Conservation (phyloP, 2,888 invertebrate species). For the Hyalella azteca region DNA sequence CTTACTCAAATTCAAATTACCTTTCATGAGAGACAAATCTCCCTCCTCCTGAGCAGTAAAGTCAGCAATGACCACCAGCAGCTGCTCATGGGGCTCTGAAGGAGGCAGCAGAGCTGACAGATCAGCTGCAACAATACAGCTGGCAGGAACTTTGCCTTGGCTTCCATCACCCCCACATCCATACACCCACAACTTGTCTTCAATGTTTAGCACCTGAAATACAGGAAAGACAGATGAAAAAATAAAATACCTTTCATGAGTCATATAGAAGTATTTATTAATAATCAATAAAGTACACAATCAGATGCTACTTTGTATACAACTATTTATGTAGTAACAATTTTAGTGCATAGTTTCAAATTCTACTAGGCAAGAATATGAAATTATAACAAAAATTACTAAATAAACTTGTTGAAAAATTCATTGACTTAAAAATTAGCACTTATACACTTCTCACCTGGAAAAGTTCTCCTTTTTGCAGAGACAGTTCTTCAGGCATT, state of each 20-base stretch:
- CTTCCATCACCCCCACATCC: conserved; percentile 49
- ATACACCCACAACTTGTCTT: conserved; percentile 55
- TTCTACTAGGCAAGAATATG: not conserved
- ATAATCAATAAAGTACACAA: not conserved
- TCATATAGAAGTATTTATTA: not conserved
- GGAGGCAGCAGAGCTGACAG: conserved; percentile 37
- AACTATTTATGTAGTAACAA: not conserved
- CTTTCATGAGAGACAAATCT: conserved; percentile 51
- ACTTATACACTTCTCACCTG: conserved; percentile 41
- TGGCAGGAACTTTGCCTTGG: conserved; percentile 51
- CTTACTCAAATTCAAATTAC: no score
- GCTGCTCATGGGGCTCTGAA: conserved; percentile 41
- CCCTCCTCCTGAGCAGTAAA: conserved; percentile 49
- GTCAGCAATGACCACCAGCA: conserved; percentile 54
- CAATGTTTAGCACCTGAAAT: conserved; percentile 46
- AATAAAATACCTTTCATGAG: not conserved
- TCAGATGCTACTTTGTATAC: not conserved
- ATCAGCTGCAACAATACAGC: conserved; percentile 45
- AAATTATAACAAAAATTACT: not conserved
- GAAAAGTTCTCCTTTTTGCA: conserved; percentile 59
- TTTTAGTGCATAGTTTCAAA: not conserved
- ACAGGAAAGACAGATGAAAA: not conserved
- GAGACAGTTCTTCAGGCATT: conserved; percentile 63
- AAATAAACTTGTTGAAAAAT: not conserved
- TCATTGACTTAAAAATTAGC: not conserved